Evolutionary conservation across 2,113 vertebrate species (phyloP), one percentile per base, ranked within the genome.

Genomic region (Drymodes brunneopygia): DNA sequence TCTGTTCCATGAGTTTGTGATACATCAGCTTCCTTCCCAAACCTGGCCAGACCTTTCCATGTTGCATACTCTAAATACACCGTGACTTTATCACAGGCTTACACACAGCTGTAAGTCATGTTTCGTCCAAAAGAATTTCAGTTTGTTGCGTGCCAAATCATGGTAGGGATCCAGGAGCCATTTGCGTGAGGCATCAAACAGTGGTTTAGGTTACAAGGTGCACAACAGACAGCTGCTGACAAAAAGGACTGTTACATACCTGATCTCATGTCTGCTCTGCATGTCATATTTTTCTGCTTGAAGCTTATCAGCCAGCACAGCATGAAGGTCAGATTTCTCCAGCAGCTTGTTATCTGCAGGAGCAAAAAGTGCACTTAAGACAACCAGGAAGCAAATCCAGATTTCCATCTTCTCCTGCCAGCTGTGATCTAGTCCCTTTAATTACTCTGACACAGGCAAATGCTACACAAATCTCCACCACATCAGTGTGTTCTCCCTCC

Each of bases 281-380:
- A 97, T 51, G 1, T 99, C 99, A 94, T 99, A 98, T 58, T 99
- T 99, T 65, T 99, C 99, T 4, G 98, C 96, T 93, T 99, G 99
- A 29, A 99, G 98, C 81, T 99, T 98, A 90, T 99, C 99, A 24
- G 99, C 98, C 82, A 99, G 97, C 47, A 99, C 99, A 0, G 99
- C 96, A 91, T 99, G 99, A 73, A 99, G 97, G 94, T 99, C 99
- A 0, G 99, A 99, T 94, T 99, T 99, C 97, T 99, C 99, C 94
- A 99, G 95, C 33, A 99, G 97, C 85, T 98, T 98, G 96, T 99
- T 99, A 98, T 99, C 99, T 99, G 88, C 80, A 61, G 79, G 12
- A 44, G n/a, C 47, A 84, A 94, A 80, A 83, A 53, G 8, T 12
- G 2, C 23, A 71, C 24, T 79, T 75, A 50, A 74, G 7, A 83